Conservation (phyloP, 2,888 invertebrate genomes). For the Hypselothyrea guttata region DNA sequence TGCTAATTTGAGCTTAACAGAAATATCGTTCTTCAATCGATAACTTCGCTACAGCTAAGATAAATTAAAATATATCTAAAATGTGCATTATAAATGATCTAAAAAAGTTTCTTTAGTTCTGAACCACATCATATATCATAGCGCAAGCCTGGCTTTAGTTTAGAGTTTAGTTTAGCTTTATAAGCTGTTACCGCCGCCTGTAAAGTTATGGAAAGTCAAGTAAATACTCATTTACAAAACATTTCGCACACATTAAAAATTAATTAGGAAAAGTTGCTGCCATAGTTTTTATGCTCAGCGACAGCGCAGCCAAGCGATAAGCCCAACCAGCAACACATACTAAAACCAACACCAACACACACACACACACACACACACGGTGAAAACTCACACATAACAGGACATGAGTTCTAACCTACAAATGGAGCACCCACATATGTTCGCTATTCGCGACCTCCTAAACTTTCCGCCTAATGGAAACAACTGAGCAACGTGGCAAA, state of each 20-base stretch:
- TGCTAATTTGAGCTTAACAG: too few species aligned
- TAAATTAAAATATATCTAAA: too few species aligned
- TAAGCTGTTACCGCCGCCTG: conserved; percentile 13
- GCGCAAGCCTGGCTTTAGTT: background rate
- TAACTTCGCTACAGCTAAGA: too few species aligned
- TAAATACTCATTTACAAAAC: conserved; percentile 60
- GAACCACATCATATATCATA: too few species aligned
- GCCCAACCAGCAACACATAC: conserved; percentile 27
- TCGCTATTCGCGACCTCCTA: conserved; percentile 44
- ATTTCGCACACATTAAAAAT: conserved; percentile 72
- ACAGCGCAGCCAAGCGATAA: conserved; percentile 65
- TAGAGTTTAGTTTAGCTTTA: background rate
- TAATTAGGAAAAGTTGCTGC: conserved; percentile 66
- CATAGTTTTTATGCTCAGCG: conserved; percentile 65
- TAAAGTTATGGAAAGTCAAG: conserved; percentile 20
- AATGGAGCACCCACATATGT: conserved; percentile 40
- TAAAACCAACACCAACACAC: conserved; percentile 2
- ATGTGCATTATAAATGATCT: background rate
- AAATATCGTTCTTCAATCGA: too few species aligned
- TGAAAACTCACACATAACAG: background rate
- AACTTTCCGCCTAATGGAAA: conserved; percentile 51
- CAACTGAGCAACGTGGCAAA: conserved; percentile 40
- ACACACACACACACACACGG: conserved; percentile 7
- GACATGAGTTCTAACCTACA: conserved; percentile 10
- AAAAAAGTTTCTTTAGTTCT: too few species aligned